A percentile compares a stretch with the other conserved stretches of the same genome.
Conservation (phyloP, 2,113 vertebrate genomes). For the Triplophysa dalaica region DNA sequence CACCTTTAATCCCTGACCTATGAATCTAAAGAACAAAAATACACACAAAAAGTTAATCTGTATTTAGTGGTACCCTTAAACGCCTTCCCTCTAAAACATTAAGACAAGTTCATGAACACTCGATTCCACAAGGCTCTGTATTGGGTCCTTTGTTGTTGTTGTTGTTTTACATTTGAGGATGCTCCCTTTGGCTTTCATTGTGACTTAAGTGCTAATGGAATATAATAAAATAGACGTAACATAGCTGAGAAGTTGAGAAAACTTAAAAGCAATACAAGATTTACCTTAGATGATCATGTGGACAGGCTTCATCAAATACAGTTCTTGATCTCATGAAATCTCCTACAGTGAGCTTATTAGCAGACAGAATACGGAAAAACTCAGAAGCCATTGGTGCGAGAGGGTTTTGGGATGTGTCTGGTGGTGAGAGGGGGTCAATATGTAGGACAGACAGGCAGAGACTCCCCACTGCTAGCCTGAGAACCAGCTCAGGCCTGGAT, state of each 20-base stretch:
- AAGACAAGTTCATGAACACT: background rate
- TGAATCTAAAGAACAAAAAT: conserved; percentile 76
- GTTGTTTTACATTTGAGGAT: no score
- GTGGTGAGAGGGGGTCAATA: conserved; percentile 92
- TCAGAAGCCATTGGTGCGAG: conserved; percentile 85
- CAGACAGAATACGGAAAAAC: conserved; percentile 86
- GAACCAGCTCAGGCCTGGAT: conserved; percentile 90
- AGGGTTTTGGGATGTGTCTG: conserved; percentile 83
- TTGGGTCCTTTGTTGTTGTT: background rate
- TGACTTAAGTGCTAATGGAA: no score
- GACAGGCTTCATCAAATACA: conserved; percentile 90
- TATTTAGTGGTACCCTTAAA: background rate
- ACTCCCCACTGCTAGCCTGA: conserved; percentile 81
- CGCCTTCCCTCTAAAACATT: background rate
- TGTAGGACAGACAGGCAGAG: conserved; percentile 91
- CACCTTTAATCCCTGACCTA: conserved; percentile 85
- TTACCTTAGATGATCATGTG: conserved; percentile 95
- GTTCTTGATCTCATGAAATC: conserved; percentile 83
- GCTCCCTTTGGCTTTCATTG: no score
- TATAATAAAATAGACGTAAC: no score
- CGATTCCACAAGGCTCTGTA: conserved; percentile 1
- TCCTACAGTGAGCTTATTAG: conserved; percentile 73
- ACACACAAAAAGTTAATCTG: background rate
- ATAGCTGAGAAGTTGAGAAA: no score
- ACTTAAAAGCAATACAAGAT: background rate